Conservation (phyloP, 2,113 vertebrate genomes). For the Hippocampus zosterae region DNA sequence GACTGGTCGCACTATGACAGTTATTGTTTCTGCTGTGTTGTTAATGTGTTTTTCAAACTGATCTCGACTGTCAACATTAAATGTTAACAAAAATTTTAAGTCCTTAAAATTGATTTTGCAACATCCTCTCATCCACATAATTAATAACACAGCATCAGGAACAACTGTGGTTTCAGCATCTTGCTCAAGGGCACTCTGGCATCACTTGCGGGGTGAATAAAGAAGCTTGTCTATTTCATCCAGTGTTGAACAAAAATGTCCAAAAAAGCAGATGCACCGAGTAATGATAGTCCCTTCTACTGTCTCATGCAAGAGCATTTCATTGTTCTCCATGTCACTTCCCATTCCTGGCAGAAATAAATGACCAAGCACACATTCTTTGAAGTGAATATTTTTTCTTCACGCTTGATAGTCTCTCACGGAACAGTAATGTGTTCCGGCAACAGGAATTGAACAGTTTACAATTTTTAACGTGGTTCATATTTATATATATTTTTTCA, state of each 20-base stretch:
- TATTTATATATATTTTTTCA: no score
- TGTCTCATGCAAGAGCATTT: no score
- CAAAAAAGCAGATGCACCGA: no score
- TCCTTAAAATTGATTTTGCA: background rate
- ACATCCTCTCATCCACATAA: background rate
- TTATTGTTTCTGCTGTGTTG: background rate
- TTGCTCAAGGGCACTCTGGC: background rate
- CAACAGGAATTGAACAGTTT: no score
- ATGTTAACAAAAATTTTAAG: background rate
- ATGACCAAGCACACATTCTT: no score
- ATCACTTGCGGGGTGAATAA: background rate
- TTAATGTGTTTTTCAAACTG: background rate
- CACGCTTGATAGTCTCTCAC: no score
- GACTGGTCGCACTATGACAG: background rate
- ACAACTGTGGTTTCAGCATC: background rate
- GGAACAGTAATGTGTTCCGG: no score
- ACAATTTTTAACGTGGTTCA: no score
- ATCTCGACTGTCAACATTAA: background rate
- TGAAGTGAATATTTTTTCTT: no score
- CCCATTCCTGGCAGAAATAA: no score
- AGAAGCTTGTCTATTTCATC: background rate
- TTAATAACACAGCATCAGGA: background rate
- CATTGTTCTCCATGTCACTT: no score
- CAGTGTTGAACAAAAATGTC: background rate
- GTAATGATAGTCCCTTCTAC: no score